These are phyloP conservation scores for Guaruba guarouba DNA, from an alignment of 2,113 vertebrate species.

Conservation along the genomic window DNA sequence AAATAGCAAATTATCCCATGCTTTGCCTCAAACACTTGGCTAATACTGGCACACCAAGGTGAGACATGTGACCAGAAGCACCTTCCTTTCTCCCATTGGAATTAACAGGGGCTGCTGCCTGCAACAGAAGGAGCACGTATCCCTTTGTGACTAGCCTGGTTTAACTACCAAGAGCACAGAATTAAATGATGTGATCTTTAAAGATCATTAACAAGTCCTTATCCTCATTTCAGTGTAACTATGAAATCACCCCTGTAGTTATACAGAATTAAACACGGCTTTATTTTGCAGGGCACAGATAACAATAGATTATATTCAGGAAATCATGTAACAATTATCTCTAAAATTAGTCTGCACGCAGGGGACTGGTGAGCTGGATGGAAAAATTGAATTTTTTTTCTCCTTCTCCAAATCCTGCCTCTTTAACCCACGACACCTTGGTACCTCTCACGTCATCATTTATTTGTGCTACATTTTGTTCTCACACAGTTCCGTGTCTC, in stretches of 20 bases:
- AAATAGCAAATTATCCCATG: background rate
- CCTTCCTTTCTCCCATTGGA: background rate
- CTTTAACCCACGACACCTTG: too few species aligned
- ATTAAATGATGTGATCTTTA: background rate
- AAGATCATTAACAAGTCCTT: background rate
- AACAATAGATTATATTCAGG: constrained; percentile 9
- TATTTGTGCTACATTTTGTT: background rate
- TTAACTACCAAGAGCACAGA: background rate
- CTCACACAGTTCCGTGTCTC: background rate
- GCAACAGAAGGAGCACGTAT: background rate
- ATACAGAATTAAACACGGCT: background rate
- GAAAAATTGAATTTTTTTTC: background rate
- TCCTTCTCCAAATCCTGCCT: background rate
- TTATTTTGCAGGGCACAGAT: background rate
- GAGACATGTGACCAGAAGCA: background rate
- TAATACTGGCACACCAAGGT: background rate
- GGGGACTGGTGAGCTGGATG: background rate
- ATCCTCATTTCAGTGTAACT: background rate
- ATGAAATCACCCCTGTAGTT: background rate
- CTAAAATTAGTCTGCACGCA: background rate
- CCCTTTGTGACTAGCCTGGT: background rate
- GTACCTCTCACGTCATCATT: rapidly evolving
- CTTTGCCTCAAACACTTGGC: background rate
- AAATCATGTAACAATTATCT: background rate
- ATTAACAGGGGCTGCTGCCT: background rate